Conservation (phyloP, 1,140 invertebrate genomes). For the Epicauta chinensis region DNA sequence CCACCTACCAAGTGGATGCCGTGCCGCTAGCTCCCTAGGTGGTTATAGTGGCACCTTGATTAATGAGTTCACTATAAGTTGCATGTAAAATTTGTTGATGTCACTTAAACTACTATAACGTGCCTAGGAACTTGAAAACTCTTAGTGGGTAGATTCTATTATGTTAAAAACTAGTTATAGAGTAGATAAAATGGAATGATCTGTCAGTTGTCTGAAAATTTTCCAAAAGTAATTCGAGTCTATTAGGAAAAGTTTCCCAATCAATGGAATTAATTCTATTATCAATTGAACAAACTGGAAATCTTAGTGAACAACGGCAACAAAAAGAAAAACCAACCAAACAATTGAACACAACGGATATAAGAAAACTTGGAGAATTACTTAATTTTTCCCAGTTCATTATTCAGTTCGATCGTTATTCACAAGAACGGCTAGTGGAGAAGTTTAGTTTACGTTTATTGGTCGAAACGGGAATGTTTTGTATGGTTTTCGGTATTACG, state of each 20-base stretch:
- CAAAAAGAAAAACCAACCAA: slow-evolving; percentile 7
- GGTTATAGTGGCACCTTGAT: no score
- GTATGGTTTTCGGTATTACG: slow-evolving; percentile 8
- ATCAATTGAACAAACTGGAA: slow-evolving; percentile 13
- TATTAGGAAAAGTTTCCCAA: slow-evolving; percentile 24
- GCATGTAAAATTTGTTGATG: no score
- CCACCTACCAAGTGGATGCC: no score
- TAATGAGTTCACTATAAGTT: no score
- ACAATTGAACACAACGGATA: neutral
- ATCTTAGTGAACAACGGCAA: neutral
- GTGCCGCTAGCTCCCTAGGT: no score
- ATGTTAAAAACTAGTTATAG: no score
- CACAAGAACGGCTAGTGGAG: slow-evolving; percentile 1
- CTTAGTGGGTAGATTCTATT: no score
- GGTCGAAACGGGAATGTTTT: neutral
- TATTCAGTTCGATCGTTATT: slow-evolving; percentile 7
- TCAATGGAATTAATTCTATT: slow-evolving; percentile 23
- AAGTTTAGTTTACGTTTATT: slow-evolving; percentile 13
- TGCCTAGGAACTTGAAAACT: no score
- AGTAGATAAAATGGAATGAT: no score
- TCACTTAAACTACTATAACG: no score
- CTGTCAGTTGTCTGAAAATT: neutral
- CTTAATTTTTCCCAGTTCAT: slow-evolving; percentile 16
- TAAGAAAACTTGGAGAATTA: slow-evolving; percentile 8
- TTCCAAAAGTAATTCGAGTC: neutral